A percentile compares a stretch with the other conserved stretches of the same genome.
Conservation (phyloP, 2,797 vertebrate species). For the Bryconaethiops microstoma region DNA sequence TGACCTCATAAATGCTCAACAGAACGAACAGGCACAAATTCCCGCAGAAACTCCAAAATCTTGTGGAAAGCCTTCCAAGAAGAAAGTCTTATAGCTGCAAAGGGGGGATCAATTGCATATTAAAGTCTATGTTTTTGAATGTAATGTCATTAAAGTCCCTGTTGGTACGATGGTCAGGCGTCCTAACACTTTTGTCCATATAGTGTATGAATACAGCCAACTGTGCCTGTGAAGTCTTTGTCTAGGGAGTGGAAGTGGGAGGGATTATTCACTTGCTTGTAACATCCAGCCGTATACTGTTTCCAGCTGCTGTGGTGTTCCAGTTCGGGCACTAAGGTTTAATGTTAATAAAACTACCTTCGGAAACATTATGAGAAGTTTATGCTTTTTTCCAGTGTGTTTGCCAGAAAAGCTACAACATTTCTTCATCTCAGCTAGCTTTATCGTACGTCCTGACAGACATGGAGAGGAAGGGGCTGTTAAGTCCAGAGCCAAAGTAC, state of each 20-base stretch:
- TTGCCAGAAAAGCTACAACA: conserved; percentile 65
- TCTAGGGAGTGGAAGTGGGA: conserved; percentile 68
- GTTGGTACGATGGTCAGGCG: too few relatives aligned
- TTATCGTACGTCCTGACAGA: conserved; percentile 63
- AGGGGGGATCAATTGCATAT: too few relatives aligned
- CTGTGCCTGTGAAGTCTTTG: conserved; percentile 65
- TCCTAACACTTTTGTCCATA: background rate
- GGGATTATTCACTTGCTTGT: conserved; percentile 58
- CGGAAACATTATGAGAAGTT: conserved; percentile 59
- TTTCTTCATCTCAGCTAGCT: conserved; percentile 63
- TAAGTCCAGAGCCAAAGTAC: conserved; percentile 58
- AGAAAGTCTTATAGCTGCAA: too few relatives aligned
- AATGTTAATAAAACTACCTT: conserved; percentile 68
- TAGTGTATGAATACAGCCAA: conserved; percentile 65
- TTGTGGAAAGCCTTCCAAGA: too few relatives aligned
- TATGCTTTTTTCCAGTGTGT: conserved; percentile 66
- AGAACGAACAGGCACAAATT: too few relatives aligned
- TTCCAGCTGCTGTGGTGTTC: conserved; percentile 69
- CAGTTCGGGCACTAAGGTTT: conserved; percentile 59
- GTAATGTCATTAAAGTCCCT: too few relatives aligned
- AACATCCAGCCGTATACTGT: conserved; percentile 65
- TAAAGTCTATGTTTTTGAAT: too few relatives aligned
- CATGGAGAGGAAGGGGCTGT: conserved; percentile 45
- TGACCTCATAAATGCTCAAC: too few relatives aligned
- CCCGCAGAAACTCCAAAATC: too few relatives aligned